Evolutionary conservation across 2,797 vertebrate species (phyloP).

Genomic region (Sebastes itinus): DNA sequence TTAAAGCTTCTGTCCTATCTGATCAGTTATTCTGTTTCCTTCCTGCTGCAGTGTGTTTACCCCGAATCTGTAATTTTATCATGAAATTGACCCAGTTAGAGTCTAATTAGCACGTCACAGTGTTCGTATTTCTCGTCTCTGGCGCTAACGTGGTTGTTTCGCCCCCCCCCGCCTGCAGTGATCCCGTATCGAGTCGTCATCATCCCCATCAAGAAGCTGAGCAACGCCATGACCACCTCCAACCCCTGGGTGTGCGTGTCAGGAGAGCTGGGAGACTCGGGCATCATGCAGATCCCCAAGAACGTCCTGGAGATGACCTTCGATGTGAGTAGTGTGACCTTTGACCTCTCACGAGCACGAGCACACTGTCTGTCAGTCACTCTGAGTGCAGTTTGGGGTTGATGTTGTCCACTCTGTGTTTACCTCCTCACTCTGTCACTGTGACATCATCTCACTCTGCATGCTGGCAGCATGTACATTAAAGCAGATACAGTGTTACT

Average conservation of each 20-base stretch:
- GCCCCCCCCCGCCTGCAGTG: conserved; percentile 76
- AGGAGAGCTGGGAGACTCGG: conserved; percentile 91
- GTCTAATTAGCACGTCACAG: neutral
- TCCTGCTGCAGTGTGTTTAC: neutral
- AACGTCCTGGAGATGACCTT: conserved; percentile 96
- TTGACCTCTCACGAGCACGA: neutral
- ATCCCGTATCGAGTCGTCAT: conserved; percentile 93
- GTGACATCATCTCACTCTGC: neutral
- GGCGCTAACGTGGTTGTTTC: neutral
- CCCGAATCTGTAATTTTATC: neutral
- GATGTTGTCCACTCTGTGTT: neutral
- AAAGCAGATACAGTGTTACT: neutral
- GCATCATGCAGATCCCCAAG: conserved; percentile 93
- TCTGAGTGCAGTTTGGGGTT: neutral
- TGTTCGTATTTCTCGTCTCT: neutral
- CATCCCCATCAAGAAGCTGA: conserved; percentile 94
- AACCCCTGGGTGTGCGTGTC: conserved; percentile 97
- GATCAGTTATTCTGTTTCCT: neutral
- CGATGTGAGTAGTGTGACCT: conserved; percentile 83
- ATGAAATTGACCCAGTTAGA: neutral
- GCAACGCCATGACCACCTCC: conserved; percentile 92
- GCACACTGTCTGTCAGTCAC: neutral
- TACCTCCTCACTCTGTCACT: neutral
- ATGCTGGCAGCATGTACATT: neutral
- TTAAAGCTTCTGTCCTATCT: neutral